Conservation (phyloP, 2,888 invertebrate species). For the Malthinus flaveolus region DNA sequence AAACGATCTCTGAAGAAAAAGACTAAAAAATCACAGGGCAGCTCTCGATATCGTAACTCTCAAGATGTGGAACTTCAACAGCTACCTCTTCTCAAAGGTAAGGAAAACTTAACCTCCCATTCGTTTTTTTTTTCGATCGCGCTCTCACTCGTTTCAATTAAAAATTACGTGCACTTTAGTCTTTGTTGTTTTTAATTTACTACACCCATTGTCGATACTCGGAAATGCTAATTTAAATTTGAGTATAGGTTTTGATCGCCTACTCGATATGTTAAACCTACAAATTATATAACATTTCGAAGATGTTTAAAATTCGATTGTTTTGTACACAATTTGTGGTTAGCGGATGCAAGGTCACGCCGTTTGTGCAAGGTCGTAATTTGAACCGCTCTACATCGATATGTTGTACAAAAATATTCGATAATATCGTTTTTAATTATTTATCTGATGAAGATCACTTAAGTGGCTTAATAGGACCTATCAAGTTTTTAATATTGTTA, state of each 20-base stretch:
- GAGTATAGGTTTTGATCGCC: background rate
- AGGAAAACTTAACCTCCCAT: constrained; percentile 41
- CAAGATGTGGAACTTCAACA: constrained; percentile 97
- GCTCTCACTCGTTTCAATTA: background rate
- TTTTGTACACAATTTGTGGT: constrained; percentile 22
- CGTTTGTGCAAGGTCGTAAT: constrained; percentile 24
- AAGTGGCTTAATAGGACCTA: constrained; percentile 4
- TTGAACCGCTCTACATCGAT: constrained; percentile 19
- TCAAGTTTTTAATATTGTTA: background rate
- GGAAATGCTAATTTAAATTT: background rate
- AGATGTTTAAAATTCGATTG: constrained; percentile 20
- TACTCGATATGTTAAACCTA: constrained; percentile 1
- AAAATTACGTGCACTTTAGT: background rate
- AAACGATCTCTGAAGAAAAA: constrained; percentile 98
- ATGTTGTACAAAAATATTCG: constrained; percentile 22
- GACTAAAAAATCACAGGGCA: constrained; percentile 98
- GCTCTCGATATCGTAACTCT: constrained; percentile 96
- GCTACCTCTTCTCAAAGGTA: constrained; percentile 96
- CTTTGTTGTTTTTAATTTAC: constrained; percentile 4
- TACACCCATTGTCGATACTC: constrained; percentile 1
- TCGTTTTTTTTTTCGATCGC: too few relatives aligned
- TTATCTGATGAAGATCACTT: constrained; percentile 1
- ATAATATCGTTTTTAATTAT: constrained; percentile 11
- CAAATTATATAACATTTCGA: constrained; percentile 20
- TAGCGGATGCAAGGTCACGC: constrained; percentile 28